These are phyloP conservation scores for Thelaira solivaga DNA, from an alignment of 2,888 invertebrate genomes.

Conservation along the genomic window DNA sequence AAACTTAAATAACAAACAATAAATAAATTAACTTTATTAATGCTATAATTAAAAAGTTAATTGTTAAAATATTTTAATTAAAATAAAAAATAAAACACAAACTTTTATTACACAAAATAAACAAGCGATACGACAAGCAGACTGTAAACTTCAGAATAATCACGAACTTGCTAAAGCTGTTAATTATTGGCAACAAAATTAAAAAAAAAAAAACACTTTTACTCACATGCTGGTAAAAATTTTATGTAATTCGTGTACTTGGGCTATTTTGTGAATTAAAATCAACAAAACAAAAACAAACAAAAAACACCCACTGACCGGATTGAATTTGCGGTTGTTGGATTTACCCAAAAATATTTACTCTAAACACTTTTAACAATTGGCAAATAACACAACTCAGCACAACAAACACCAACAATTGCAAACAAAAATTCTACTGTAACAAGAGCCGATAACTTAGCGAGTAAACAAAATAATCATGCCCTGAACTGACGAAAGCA, in stretches of 20 bases:
- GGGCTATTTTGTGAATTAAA: background rate
- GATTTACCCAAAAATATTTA: conserved; percentile 37
- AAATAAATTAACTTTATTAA: conserved; percentile 40
- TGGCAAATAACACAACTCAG: too few species aligned
- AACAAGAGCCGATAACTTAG: background rate
- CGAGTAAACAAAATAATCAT: conserved; percentile 35
- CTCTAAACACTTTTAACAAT: conserved; percentile 34
- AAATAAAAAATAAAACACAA: conserved; percentile 27
- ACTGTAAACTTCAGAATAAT: conserved; percentile 26
- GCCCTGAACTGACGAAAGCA: conserved; percentile 11
- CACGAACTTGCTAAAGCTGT: conserved; percentile 44
- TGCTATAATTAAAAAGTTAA: conserved; percentile 46
- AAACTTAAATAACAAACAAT: conserved; percentile 7
- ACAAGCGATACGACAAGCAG: background rate
- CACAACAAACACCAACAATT: background rate
- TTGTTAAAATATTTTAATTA: conserved; percentile 24
- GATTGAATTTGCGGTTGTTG: conserved; percentile 38
- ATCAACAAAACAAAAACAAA: background rate
- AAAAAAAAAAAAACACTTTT: background rate
- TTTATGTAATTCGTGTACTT: background rate
- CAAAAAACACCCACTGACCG: conserved; percentile 10
- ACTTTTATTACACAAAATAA: conserved; percentile 17
- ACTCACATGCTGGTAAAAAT: background rate
- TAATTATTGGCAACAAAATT: conserved; percentile 14
- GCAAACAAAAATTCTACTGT: background rate